Evolutionary conservation across 30 jellyfish, hydroid and myxozoan genomes (phyloP), one percentile per base, ranked within the genome.

Genomic region (Catostylus mosaicus): DNA sequence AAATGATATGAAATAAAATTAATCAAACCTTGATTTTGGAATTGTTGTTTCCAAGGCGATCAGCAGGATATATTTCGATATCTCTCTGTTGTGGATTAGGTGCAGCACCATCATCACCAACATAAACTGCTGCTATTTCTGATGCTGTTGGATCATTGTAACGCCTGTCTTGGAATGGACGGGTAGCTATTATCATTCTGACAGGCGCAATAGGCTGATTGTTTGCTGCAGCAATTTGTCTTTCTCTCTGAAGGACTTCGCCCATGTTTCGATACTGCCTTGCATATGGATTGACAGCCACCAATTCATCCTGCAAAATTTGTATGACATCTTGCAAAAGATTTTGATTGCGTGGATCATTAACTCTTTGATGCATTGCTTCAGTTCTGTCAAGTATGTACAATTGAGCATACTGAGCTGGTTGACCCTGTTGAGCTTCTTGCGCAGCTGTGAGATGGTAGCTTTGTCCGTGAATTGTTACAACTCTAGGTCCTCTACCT

Each of bases 381-480:
- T 76, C 61, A 24, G 34, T 0, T 6, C 81, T 40, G 48, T 77
- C 88, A 77, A 77, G 84, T 11, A 79, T 61, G 80, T 59, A 61
- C 34, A 80, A 66, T 35, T 80, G 84, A 30, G 91, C 74, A 80
- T 64, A 80, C 26, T 67, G 91, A 18, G 73, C 76, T 16, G 61
- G 69, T 24, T 67, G 30, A 46, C 85, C 85, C 22, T 66, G 52
- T 26, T 59, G 77, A 9, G 91, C 67, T 6, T 78, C 84, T 36
- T 47, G 32, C 1, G 70, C 67, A 78, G 67, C 50, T 78, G 81
- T 78, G 65, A 80, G 36, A 35, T 65, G 83, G 85, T 80, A 64
- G 75, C 76, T 47, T 67, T 80, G 91, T 2, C 91, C 86, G 33
- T 80, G 86, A 38, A 67, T 78, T 19, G 89, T 78, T 0, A 78